Conservation (phyloP, 2,797 vertebrate genomes). For the Ctenosaura bakeri region DNA sequence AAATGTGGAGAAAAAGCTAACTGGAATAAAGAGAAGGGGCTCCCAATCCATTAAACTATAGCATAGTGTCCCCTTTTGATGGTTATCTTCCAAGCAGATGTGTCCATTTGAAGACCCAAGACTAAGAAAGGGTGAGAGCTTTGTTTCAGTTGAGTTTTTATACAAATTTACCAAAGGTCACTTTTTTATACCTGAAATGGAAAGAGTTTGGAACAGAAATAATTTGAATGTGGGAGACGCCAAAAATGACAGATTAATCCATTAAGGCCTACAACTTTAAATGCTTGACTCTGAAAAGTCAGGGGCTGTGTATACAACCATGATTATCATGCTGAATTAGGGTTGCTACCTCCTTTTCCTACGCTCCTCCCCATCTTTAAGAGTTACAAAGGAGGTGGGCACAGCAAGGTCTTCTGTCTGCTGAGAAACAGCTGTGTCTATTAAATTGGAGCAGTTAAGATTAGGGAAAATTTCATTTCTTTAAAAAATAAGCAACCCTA, state of each 20-base stretch:
- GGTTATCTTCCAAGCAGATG: not conserved
- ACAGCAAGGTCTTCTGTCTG: too few species aligned
- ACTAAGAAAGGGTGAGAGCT: not conserved
- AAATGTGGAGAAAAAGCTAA: not conserved
- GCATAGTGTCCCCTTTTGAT: not conserved
- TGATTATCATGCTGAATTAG: not conserved
- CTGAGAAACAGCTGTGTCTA: not conserved
- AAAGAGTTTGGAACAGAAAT: not conserved
- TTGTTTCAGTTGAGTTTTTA: not conserved
- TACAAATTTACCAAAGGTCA: not conserved
- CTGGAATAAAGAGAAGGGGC: not conserved
- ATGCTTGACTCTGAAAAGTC: not conserved
- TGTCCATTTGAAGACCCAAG: not conserved
- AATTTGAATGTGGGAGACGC: not conserved
- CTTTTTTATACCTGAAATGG: not conserved
- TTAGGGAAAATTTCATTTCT: not conserved
- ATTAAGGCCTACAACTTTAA: not conserved
- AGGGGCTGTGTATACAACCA: not conserved
- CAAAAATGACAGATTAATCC: not conserved
- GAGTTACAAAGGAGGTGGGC: too few species aligned
- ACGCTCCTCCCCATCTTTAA: too few species aligned
- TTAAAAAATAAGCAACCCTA: not conserved
- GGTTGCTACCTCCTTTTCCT: not conserved
- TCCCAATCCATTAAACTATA: not conserved
- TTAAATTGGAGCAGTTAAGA: not conserved